These are phyloP conservation scores for Dynastes hyllus DNA, from an alignment of 2,888 invertebrate genomes.

Conservation along the genomic window DNA sequence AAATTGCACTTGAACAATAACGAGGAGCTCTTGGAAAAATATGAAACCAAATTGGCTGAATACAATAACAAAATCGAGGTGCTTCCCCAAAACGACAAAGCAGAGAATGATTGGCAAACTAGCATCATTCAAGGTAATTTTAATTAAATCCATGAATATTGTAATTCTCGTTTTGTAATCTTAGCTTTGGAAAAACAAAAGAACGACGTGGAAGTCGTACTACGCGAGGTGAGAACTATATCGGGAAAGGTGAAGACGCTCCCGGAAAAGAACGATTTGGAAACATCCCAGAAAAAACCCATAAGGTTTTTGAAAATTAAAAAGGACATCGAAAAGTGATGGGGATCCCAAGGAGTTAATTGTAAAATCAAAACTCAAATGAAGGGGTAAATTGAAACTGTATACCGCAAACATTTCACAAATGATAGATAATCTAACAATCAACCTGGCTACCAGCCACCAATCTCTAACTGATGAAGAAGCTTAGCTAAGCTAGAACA, in stretches of 20 bases:
- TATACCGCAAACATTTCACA: constrained; percentile 68
- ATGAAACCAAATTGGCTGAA: constrained; percentile 75
- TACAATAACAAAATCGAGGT: constrained; percentile 65
- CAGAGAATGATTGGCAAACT: constrained; percentile 65
- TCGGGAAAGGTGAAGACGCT: constrained; percentile 65
- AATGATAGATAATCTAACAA: constrained; percentile 75
- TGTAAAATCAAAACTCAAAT: too few species aligned
- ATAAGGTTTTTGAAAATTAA: constrained; percentile 70
- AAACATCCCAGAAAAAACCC: constrained; percentile 78
- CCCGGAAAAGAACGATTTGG: constrained; percentile 74
- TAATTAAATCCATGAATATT: too few species aligned
- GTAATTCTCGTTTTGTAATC: constrained; percentile 35
- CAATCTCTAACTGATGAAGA: constrained; percentile 74
- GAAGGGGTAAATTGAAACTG: constrained; percentile 60
- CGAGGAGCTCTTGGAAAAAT: constrained; percentile 75
- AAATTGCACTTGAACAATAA: constrained; percentile 71
- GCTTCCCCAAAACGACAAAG: constrained; percentile 56
- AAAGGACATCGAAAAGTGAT: neutral
- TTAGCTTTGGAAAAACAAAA: constrained; percentile 65
- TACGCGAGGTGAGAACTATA: constrained; percentile 63
- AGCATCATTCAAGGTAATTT: constrained; percentile 65
- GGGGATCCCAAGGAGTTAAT: constrained; percentile 2
- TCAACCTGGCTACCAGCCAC: constrained; percentile 74
- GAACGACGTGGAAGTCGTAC: constrained; percentile 63
- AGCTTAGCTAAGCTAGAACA: constrained; percentile 83